Conservation (phyloP, 2,888 invertebrate genomes). For the Dione vanillae region DNA sequence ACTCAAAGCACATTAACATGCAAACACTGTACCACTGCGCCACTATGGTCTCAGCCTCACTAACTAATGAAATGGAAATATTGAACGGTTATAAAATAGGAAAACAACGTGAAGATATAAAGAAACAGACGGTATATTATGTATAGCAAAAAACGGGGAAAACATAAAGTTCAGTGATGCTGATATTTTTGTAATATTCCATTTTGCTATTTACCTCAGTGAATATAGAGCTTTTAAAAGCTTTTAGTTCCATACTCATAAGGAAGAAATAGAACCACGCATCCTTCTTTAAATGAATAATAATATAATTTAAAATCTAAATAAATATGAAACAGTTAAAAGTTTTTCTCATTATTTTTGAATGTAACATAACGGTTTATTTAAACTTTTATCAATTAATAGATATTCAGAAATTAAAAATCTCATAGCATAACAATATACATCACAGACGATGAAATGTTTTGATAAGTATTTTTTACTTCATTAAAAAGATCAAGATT, state of each 20-base stretch:
- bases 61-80: too few species aligned
- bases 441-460: neutral
- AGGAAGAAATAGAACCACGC: constrained; percentile 4
- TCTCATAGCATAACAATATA: neutral
- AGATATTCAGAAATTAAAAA: neutral
- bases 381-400: neutral
- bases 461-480: neutral
- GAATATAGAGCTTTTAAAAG: constrained; percentile 16
- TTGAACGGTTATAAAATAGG: too few species aligned
- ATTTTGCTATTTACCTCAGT: constrained; percentile 6
- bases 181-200: constrained; percentile 6
- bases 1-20: too few species aligned
- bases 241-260: constrained; percentile 3
- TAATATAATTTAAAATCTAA: neutral
- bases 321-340: neutral
- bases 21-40: too few species aligned
- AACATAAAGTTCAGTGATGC: neutral
- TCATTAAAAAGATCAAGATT: constrained; percentile 6
- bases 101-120: neutral
- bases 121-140: neutral
- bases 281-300: neutral
- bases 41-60: too few species aligned
- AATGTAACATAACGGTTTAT: neutral
- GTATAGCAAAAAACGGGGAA: neutral
- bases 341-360: neutral